Evolutionary conservation across 2,888 invertebrate genomes (phyloP), one percentile per base, ranked within the genome.

Genomic region (Strigamia crassipes): DNA sequence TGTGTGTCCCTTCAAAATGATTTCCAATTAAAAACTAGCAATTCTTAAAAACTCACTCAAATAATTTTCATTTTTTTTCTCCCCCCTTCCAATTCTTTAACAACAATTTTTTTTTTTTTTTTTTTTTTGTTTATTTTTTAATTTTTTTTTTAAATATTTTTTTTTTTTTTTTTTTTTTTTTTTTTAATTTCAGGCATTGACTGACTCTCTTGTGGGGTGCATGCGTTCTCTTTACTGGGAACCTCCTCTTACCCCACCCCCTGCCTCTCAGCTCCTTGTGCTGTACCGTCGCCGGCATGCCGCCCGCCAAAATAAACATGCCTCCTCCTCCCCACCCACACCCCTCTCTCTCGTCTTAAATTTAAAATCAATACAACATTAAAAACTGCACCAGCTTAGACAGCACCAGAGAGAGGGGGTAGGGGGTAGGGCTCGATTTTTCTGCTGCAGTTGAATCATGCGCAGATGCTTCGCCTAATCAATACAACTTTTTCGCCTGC

Each of bases 311-410:
- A 80, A 80, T 80, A 80, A 80, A 80, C 80, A 80, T 80, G 78
- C 78, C 51, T 46, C 51, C 31, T n/a, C 15, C 80, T 42, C 80
- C 51, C 80, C 51, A 46, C 42, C 27, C 80, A 80, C 80, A 38
- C 38, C 78, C 78, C 42, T 78, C 38, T 38, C 78, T 41, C 78
- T 42, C 38, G 78, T 51, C 46, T 80, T 51, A 80, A 80, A 80
- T 80, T 80, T 80, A 80, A 80, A 80, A 80, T 80, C 80, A 80
- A 80, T 80, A 80, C 80, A 80, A 80, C 80, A 80, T 80, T 80
- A 80, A 80, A 80, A 80, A 80, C 46, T 80, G 80, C 80, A 66
- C 66, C 66, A 46, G 80, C 80, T 80, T 51, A 42, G 80, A 80
- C 31, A 51, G 80, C 80, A 31, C 78, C 78, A 78, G 78, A 42